Evolutionary conservation across 1,140 invertebrate genomes (phyloP).

Genomic region (Schmidtea mediterranea): DNA sequence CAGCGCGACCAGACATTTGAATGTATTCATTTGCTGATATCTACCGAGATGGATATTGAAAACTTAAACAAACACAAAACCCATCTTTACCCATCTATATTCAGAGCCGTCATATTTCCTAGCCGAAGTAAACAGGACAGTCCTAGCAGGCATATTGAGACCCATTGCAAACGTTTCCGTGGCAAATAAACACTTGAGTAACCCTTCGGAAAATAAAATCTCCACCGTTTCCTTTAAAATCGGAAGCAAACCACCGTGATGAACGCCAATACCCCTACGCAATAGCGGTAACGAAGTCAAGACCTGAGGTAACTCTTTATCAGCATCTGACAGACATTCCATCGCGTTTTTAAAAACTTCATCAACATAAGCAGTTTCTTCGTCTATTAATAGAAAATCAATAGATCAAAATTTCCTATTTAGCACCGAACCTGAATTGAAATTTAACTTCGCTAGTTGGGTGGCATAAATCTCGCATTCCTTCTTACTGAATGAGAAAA

Average conservation of each 20-base stretch:
- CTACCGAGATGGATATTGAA: too few species aligned
- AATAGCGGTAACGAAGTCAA: constrained; percentile 73
- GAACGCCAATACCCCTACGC: constrained; percentile 80
- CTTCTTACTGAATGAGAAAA: constrained; percentile 95
- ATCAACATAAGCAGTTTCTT: constrained; percentile 73
- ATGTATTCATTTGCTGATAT: constrained; percentile 60
- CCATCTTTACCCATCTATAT: constrained; percentile 1
- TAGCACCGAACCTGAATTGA: constrained; percentile 37
- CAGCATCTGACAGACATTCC: constrained; percentile 72
- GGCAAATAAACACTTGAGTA: constrained; percentile 69
- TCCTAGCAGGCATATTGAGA: constrained; percentile 94
- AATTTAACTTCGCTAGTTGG: constrained; percentile 81
- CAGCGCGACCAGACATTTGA: constrained; percentile 95
- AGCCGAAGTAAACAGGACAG: constrained; percentile 74
- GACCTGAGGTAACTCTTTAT: constrained; percentile 69
- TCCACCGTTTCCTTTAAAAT: constrained; percentile 96
- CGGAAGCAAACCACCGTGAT: constrained; percentile 70
- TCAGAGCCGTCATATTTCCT: constrained; percentile 58
- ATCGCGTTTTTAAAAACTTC: constrained; percentile 95
- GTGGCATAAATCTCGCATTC: constrained; percentile 88
- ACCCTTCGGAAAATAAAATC: constrained; percentile 82
- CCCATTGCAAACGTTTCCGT: constrained; percentile 99
- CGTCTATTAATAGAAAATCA: too few species aligned
- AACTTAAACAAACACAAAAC: too few species aligned
- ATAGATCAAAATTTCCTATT: too few species aligned